Base-by-base conservation (phyloP, 2,888 invertebrate species). In the Trachelus tabidus region DNA sequence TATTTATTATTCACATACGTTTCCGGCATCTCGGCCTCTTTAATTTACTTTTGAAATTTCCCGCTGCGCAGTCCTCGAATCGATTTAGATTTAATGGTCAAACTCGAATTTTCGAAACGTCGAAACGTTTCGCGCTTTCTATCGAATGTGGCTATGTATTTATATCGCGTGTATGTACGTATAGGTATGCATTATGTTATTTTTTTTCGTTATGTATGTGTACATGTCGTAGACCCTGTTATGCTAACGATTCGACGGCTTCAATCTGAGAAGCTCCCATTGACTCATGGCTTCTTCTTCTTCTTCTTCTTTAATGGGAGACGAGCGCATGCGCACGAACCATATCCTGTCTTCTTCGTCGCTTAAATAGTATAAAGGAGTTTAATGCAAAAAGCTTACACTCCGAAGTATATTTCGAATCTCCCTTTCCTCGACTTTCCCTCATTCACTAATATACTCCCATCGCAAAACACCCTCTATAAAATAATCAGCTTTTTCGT, bases 401-500 rank as follows among this genome's bases (percentile, higher is more conserved):
- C 23, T 23, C 68, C 75, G 75, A 73, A 34, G n/a, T 34, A 34
- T 23, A 34, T 76, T 23, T 9, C 3, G 9, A 56, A 23, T 56
- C 40, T n/a, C 34, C 69, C 78, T 75, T 73, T 40, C 69, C 56
- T 75, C 75, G 34, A 35, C 75, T 69, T 68, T n/a, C 71, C 0
- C 34, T 31, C 30, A 34, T 40, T 73, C 74, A 23, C 73, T 34
- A 68, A 12, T 68, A 35, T 68, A 33, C 71, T 75, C 34, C 56
- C 2, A 9, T 56, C 81, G 81, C 79, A 79, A 75, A 33, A 75
- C 34, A 76, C 73, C 75, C 77, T 81, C 73, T 84, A 86, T 84
- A 85, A 86, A 87, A 85, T 86, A 84, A 86, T 84, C 85, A 86
- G 83, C 83, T 81, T 81, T 33, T 23, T 82, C 35, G 77, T 85